Evolutionary conservation across 1,140 invertebrate genomes (phyloP).

Genomic region (Mya arenaria): DNA sequence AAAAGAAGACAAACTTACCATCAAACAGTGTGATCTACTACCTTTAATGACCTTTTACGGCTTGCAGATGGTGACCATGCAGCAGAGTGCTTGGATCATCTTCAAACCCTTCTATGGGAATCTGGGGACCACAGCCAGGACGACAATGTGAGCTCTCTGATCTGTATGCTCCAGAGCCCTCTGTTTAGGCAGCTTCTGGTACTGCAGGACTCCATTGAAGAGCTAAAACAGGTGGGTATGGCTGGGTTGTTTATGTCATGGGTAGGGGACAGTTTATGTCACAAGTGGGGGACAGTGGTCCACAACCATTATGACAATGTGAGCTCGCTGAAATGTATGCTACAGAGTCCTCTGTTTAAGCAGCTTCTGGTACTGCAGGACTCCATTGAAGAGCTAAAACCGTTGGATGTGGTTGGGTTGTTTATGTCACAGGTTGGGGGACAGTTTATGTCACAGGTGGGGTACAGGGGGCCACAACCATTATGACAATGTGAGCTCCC

Average conservation of each 20-base stretch:
- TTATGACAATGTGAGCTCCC: too few relatives aligned
- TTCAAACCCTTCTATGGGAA: slow-evolving; percentile 89
- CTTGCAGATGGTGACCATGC: slow-evolving; percentile 83
- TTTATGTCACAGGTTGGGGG: too few relatives aligned
- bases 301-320: slow-evolving; percentile 92
- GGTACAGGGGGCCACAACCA: too few relatives aligned
- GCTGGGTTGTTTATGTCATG: not conserved
- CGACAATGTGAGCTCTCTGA: slow-evolving; percentile 92
- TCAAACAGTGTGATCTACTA: too few relatives aligned
- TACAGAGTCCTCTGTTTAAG: slow-evolving; percentile 95
- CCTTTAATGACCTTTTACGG: too few relatives aligned
- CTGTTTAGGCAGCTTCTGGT: slow-evolving; percentile 95
- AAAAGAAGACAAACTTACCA: too few relatives aligned
- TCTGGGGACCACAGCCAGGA: slow-evolving; percentile 87
- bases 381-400: slow-evolving; percentile 75
- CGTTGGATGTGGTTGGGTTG: slow-evolving; percentile 56
- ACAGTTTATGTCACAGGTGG: not conserved
- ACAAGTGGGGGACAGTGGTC: not conserved
- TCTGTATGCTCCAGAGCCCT: slow-evolving; percentile 94
- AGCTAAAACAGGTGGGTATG: slow-evolving; percentile 70
- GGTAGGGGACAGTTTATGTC: not conserved
- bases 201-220: slow-evolving; percentile 85
- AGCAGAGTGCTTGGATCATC: slow-evolving; percentile 89
- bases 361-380: slow-evolving; percentile 94
- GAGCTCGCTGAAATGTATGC: slow-evolving; percentile 91